A percentile compares a stretch with the other conserved stretches of the same genome.
Conservation (phyloP, 2,888 invertebrate species). For the Spialia ferax region DNA sequence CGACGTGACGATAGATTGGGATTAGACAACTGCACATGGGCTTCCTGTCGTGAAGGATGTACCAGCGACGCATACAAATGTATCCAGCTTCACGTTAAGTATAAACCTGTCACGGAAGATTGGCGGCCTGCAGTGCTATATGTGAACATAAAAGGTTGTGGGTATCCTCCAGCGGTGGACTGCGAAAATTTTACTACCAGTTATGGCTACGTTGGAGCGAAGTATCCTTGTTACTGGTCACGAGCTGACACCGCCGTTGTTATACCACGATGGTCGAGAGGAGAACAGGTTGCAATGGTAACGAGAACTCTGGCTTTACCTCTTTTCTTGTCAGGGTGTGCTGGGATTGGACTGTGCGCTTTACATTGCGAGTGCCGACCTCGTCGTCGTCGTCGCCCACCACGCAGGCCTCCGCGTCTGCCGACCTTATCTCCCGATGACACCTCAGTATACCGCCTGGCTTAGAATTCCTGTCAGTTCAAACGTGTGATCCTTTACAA, state of each 20-base stretch:
- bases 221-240: slow-evolving; percentile 90
- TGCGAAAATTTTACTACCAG: slow-evolving; percentile 91
- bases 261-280: slow-evolving; percentile 93
- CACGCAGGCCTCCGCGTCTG: slow-evolving; percentile 88
- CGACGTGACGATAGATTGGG: slow-evolving; percentile 90
- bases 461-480: slow-evolving; percentile 52
- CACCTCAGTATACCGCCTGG: slow-evolving; percentile 77
- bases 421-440: slow-evolving; percentile 86
- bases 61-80: slow-evolving; percentile 92
- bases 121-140: slow-evolving; percentile 88
- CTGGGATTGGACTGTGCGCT: slow-evolving; percentile 94
- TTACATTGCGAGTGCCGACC: slow-evolving; percentile 95
- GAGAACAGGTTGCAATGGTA: slow-evolving; percentile 93
- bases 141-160: slow-evolving; percentile 94
- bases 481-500: slow-evolving; percentile 41
- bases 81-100: slow-evolving; percentile 89
- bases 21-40: slow-evolving; percentile 93
- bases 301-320: slow-evolving; percentile 95
- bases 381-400: slow-evolving; percentile 89
- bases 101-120: slow-evolving; percentile 79
- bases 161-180: slow-evolving; percentile 92
- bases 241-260: slow-evolving; percentile 94
- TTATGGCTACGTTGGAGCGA: slow-evolving; percentile 90
- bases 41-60: slow-evolving; percentile 93
- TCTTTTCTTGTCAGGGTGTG: slow-evolving; percentile 93